Percentiles rank a stretch among this genome's conserved stretches.
These are phyloP conservation scores for Etheostoma spectabile DNA, from an alignment of 2,113 vertebrate species.

Conservation along the genomic window DNA sequence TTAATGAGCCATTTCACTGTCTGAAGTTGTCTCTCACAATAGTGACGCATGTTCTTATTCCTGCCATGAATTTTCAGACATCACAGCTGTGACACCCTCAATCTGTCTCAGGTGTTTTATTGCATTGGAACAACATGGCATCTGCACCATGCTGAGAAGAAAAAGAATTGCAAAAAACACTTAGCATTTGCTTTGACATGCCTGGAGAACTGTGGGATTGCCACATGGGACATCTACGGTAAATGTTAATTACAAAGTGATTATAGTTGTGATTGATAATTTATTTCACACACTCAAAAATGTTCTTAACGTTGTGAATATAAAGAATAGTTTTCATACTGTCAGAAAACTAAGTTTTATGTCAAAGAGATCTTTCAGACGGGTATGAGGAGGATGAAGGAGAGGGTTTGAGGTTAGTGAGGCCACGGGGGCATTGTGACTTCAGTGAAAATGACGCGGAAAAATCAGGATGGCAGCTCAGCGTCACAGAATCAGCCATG, in stretches of 20 bases:
- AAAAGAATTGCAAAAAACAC: conserved; percentile 42
- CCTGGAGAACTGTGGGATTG: neutral
- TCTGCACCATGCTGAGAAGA: conserved; percentile 35
- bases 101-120: conserved; percentile 56
- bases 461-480: conserved; percentile 63
- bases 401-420: conserved; percentile 28
- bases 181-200: conserved; percentile 29
- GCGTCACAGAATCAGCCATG: conserved; percentile 25
- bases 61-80: conserved; percentile 48
- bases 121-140: conserved; percentile 28
- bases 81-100: conserved; percentile 44
- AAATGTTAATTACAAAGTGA: conserved; percentile 1
- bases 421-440: conserved; percentile 15
- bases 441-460: conserved; percentile 2
- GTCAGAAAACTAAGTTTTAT: neutral
- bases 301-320: neutral
- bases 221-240: neutral
- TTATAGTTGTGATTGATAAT: neutral
- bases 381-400: neutral
- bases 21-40: conserved; percentile 1
- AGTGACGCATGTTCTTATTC: conserved; percentile 24
- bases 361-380: conserved; percentile 13
- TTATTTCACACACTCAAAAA: neutral
- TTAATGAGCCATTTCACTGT: conserved; percentile 22
- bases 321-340: neutral